A percentile compares a stretch with the other conserved stretches of the same genome.
Evolutionary conservation across 2,888 invertebrate species (phyloP).

Genomic region (Rhagonycha lutea): DNA sequence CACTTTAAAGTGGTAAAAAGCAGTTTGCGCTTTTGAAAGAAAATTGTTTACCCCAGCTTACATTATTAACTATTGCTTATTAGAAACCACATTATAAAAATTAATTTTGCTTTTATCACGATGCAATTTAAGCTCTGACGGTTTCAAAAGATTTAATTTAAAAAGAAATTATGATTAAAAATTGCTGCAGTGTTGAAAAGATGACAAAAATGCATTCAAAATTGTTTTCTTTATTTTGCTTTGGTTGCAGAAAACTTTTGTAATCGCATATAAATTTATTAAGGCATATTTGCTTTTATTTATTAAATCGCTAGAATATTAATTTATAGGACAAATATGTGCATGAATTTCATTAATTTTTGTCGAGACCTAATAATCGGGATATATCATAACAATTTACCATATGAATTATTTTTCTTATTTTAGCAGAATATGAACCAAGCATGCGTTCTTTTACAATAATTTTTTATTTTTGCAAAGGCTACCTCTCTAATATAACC

Average conservation of each 20-base stretch:
- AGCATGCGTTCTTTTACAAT: too few species aligned
- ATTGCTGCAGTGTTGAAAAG: neutral
- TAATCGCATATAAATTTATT: neutral
- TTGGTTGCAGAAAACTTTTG: neutral
- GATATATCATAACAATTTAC: neutral
- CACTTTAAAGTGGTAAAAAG: neutral
- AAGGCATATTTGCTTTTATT: neutral
- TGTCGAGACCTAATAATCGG: neutral
- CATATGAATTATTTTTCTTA: neutral
- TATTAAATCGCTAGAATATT: neutral
- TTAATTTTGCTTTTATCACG: neutral
- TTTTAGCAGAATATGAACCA: neutral
- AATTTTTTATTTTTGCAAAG: too few species aligned
- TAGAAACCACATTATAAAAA: neutral
- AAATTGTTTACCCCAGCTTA: neutral
- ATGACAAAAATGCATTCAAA: neutral
- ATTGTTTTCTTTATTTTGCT: neutral
- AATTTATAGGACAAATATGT: neutral
- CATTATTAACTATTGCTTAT: neutral
- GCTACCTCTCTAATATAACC: too few species aligned
- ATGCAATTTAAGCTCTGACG: neutral
- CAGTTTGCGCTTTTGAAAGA: neutral
- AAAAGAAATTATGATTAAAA: neutral
- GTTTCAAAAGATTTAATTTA: neutral
- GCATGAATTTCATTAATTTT: neutral